Percentiles rank a stretch among this genome's conserved stretches.
Conservation (phyloP, 2,113 vertebrate genomes). For the Dicerorhinus sumatrensis region DNA sequence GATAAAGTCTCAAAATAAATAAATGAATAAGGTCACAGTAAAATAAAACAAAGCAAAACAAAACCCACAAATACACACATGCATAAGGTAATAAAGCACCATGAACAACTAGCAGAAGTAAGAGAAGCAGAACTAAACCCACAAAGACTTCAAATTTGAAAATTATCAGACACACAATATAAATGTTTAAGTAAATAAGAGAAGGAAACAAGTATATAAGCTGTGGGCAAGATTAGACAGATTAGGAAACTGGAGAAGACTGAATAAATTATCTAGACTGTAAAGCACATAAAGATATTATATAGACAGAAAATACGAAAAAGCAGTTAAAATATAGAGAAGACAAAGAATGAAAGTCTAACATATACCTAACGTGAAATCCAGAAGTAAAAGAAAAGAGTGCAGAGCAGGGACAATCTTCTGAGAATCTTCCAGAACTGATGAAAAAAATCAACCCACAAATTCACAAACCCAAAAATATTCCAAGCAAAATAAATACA, state of each 20-base stretch:
- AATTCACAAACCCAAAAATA: not conserved
- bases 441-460: not conserved
- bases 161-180: not conserved
- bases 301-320: not conserved
- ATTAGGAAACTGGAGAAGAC: not conserved
- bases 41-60: not conserved
- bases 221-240: not conserved
- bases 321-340: not conserved
- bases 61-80: not conserved
- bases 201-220: not conserved
- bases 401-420: not conserved
- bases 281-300: not conserved
- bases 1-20: not conserved
- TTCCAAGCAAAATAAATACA: not conserved
- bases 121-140: not conserved
- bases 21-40: not conserved
- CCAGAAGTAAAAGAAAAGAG: not conserved
- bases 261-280: not conserved
- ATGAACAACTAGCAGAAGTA: not conserved
- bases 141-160: not conserved
- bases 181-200: not conserved
- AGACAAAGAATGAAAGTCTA: not conserved
- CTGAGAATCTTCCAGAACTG: not conserved
- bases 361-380: not conserved
- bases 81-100: not conserved